Evolutionary conservation across 2,888 invertebrate genomes (phyloP).

Genomic region (Pharmacophagus antenor): DNA sequence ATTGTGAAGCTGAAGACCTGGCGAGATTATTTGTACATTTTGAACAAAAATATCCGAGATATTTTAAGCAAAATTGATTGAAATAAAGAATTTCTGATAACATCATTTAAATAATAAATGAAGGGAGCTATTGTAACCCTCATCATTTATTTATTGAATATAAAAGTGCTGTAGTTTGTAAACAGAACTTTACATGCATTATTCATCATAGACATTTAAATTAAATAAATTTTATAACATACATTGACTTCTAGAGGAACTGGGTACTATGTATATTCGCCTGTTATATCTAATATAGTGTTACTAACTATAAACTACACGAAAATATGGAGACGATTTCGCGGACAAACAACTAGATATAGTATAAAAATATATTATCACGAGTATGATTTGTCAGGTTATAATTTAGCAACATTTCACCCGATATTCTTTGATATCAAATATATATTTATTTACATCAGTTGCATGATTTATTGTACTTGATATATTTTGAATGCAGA

Average conservation of each 20-base stretch:
- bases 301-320: background rate
- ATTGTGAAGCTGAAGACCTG: no score
- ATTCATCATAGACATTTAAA: no score
- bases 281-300: background rate
- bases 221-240: no score
- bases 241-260: background rate
- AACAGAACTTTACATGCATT: no score
- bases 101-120: no score
- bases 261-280: background rate
- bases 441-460: slow-evolving; percentile 14
- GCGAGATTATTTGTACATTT: no score
- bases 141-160: background rate
- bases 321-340: background rate
- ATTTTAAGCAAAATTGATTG: no score
- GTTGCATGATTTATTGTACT: slow-evolving; percentile 22
- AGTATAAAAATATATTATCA: slow-evolving; percentile 2
- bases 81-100: no score
- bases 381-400: slow-evolving; percentile 22
- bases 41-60: no score
- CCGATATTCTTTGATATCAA: slow-evolving; percentile 19
- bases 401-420: slow-evolving; percentile 2
- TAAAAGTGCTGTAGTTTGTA: no score
- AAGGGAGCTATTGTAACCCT: background rate
- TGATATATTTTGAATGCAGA: slow-evolving; percentile 6
- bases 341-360: slow-evolving; percentile 1